Conservation (phyloP, 2,113 vertebrate genomes). For the Callipepla californica region DNA sequence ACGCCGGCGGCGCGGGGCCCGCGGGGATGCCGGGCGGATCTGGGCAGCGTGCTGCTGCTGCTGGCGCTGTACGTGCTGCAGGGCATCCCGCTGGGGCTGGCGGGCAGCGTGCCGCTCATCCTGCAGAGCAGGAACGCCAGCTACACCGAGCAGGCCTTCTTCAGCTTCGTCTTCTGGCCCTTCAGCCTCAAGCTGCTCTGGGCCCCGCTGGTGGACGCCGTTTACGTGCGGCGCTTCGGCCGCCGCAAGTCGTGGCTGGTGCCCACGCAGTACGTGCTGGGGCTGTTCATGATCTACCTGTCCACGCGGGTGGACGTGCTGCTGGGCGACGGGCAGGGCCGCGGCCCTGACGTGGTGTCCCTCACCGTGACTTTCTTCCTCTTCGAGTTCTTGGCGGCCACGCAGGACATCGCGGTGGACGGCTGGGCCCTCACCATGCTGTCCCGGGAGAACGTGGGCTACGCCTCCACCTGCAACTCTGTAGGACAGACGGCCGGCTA, state of each 20-base stretch:
- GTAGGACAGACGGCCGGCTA: conserved; percentile 98
- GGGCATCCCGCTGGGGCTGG: conserved; percentile 95
- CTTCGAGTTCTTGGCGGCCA: conserved; percentile 96
- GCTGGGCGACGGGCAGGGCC: conserved; percentile 80
- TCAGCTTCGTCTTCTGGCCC: conserved; percentile 99
- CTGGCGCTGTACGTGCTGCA: conserved; percentile 96
- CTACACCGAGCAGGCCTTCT: conserved; percentile 96
- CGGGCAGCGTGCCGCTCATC: conserved; percentile 95
- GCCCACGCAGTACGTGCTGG: conserved; percentile 94
- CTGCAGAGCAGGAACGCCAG: conserved; percentile 92
- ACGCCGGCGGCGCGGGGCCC: background rate
- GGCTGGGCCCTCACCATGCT: conserved; percentile 99
- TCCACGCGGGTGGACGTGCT: conserved; percentile 86
- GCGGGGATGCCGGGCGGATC: conserved; percentile 79
- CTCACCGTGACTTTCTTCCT: conserved; percentile 93
- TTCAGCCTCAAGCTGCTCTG: conserved; percentile 97
- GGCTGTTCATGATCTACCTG: conserved; percentile 95
- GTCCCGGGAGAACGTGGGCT: conserved; percentile 95
- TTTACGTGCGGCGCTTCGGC: conserved; percentile 90
- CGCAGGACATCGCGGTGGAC: conserved; percentile 97
- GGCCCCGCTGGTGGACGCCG: conserved; percentile 94
- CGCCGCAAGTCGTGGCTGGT: conserved; percentile 98
- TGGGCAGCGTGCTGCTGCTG: conserved; percentile 88
- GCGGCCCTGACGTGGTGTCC: conserved; percentile 82
- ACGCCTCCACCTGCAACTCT: conserved; percentile 97